These are phyloP conservation scores for Oligia latruncula DNA, from an alignment of 2,888 invertebrate genomes.

Conservation along the genomic window DNA sequence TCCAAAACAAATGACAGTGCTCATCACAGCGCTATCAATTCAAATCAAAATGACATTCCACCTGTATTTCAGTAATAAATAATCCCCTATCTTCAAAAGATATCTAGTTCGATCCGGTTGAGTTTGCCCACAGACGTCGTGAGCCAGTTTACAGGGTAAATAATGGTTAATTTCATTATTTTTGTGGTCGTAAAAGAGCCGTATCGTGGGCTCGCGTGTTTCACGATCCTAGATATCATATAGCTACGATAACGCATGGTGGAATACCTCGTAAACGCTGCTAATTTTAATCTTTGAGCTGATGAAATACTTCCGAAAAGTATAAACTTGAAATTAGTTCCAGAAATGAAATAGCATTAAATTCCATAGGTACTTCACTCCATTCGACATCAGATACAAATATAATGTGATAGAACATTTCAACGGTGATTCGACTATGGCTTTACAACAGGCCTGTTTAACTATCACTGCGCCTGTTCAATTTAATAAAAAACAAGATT, in stretches of 20 bases:
- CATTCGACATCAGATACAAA: not conserved
- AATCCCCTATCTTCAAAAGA: slow-evolving; percentile 45
- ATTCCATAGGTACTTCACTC: not conserved
- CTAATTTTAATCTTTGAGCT: slow-evolving; percentile 28
- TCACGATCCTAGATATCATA: slow-evolving; percentile 56
- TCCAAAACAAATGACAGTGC: slow-evolving; percentile 42
- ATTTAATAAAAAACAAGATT: not conserved
- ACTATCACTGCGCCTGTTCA: not conserved
- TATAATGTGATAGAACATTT: not conserved
- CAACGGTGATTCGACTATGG: not conserved
- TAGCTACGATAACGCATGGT: slow-evolving; percentile 43
- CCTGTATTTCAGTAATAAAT: slow-evolving; percentile 44
- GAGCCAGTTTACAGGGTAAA: slow-evolving; percentile 71
- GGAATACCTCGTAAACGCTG: slow-evolving; percentile 27
- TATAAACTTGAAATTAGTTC: not conserved
- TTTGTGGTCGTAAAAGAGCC: slow-evolving; percentile 79
- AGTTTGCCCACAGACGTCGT: slow-evolving; percentile 64
- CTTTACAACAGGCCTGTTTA: not conserved
- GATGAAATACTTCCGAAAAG: slow-evolving; percentile 17
- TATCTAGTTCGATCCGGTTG: slow-evolving; percentile 57
- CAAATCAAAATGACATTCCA: slow-evolving; percentile 45
- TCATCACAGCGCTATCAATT: slow-evolving; percentile 50
- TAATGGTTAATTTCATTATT: slow-evolving; percentile 85
- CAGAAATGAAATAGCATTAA: not conserved
- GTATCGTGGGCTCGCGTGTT: slow-evolving; percentile 79